A percentile compares a stretch with the other conserved stretches of the same genome.
Evolutionary conservation across 2,113 vertebrate genomes (phyloP).

Genomic region (Seriola quinqueradiata): DNA sequence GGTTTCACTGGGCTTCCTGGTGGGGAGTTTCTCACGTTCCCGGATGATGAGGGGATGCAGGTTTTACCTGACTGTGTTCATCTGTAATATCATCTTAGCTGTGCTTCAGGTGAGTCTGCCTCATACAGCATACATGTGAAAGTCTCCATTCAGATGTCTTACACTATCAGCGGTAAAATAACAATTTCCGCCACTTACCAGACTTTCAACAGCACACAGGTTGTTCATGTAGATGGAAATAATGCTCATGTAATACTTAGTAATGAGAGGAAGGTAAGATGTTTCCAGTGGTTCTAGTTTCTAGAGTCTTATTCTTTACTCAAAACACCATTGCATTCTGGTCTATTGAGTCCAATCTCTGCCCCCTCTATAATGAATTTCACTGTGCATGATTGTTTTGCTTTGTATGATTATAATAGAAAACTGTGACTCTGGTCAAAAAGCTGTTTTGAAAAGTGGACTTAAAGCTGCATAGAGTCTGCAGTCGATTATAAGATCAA

Average conservation of each 20-base stretch:
- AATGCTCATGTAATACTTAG: not conserved
- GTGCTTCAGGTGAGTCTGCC: constrained; percentile 78
- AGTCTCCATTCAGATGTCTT: not conserved
- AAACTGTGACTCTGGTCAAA: not conserved
- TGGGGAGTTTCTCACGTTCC: constrained; percentile 85
- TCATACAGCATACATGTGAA: too few species aligned
- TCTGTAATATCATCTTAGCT: constrained; percentile 85
- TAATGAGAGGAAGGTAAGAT: not conserved
- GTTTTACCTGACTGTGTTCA: constrained; percentile 87
- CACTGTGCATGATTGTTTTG: not conserved
- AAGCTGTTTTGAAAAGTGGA: not conserved
- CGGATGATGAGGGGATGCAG: constrained; percentile 78
- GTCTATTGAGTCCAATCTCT: not conserved
- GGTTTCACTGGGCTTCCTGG: constrained; percentile 84
- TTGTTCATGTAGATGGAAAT: not conserved
- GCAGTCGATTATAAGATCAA: too few species aligned
- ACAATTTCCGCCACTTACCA: not conserved
- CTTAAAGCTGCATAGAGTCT: not conserved
- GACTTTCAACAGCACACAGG: not conserved
- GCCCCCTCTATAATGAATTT: not conserved
- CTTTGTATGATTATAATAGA: too few species aligned
- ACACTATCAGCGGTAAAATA: not conserved
- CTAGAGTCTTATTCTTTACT: not conserved
- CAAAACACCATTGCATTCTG: not conserved
- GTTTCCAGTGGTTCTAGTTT: not conserved